These are phyloP conservation scores for Eulemur coronatus DNA, from an alignment of 2,797 vertebrate genomes.

Conservation along the genomic window DNA sequence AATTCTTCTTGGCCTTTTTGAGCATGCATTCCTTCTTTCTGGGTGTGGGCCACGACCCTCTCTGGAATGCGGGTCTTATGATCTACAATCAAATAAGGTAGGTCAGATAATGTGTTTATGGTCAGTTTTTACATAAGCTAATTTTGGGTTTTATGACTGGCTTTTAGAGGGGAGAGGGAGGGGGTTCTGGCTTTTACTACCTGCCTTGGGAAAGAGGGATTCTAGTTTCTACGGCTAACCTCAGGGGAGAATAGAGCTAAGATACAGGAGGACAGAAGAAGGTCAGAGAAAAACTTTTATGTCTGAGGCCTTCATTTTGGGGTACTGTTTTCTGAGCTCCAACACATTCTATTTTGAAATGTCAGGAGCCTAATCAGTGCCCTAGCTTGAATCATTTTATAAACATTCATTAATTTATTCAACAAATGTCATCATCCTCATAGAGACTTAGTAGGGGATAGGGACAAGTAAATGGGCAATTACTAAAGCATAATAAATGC, in stretches of 20 bases:
- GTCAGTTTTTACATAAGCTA: neutral
- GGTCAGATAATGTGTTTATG: neutral
- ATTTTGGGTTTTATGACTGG: neutral
- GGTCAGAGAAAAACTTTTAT: neutral
- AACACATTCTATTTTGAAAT: neutral
- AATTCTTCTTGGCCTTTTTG: neutral
- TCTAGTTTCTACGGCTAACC: neutral
- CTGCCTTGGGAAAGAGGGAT: neutral
- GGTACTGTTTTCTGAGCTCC: neutral
- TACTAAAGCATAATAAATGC: neutral
- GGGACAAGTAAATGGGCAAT: neutral
- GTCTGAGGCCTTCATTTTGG: neutral
- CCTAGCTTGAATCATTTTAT: neutral
- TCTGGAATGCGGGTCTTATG: neutral
- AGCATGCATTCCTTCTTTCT: neutral
- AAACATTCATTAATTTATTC: neutral
- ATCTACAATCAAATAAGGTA: neutral
- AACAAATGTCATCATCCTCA: neutral
- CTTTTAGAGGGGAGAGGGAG: neutral
- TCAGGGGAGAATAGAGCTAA: neutral
- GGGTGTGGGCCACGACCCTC: neutral
- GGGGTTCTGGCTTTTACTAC: neutral
- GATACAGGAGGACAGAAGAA: neutral
- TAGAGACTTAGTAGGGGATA: neutral
- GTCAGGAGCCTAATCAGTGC: neutral